phyloP scores from a whole-genome alignment of 2,888 invertebrate genomes.

The Rutpela maculata region DNA sequence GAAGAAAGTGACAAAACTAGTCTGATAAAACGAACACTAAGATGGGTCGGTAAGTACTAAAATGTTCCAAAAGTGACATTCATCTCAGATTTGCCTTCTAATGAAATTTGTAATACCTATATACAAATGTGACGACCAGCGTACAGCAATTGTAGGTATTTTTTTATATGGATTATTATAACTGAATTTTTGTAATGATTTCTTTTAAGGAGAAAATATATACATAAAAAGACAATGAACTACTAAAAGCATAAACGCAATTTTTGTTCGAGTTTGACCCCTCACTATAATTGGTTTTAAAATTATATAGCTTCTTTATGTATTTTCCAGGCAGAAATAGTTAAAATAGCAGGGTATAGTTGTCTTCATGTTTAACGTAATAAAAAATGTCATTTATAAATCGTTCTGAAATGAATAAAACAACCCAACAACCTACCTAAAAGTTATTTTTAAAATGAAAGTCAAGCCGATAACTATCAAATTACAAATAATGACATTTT shows the following conservation, averaged over 20 bases:
- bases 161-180: too few relatives aligned
- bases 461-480: neutral
- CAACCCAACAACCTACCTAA: neutral
- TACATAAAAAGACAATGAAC: too few relatives aligned
- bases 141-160: neutral
- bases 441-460: neutral
- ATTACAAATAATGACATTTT: neutral
- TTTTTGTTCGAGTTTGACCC: too few relatives aligned
- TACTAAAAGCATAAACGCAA: too few relatives aligned
- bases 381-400: too few relatives aligned
- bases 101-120: neutral
- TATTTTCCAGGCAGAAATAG: too few relatives aligned
- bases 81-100: neutral
- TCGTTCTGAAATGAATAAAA: neutral
- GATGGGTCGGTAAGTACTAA: conserved; percentile 31
- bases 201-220: too few relatives aligned
- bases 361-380: too few relatives aligned
- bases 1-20: conserved; percentile 20
- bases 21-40: conserved; percentile 30
- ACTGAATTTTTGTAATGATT: too few relatives aligned
- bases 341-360: too few relatives aligned
- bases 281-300: too few relatives aligned
- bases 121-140: neutral
- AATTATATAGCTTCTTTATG: too few relatives aligned
- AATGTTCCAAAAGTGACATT: conserved; percentile 10